phyloP scores from a whole-genome alignment of 2,113 vertebrate species.

The Numenius arquata region DNA sequence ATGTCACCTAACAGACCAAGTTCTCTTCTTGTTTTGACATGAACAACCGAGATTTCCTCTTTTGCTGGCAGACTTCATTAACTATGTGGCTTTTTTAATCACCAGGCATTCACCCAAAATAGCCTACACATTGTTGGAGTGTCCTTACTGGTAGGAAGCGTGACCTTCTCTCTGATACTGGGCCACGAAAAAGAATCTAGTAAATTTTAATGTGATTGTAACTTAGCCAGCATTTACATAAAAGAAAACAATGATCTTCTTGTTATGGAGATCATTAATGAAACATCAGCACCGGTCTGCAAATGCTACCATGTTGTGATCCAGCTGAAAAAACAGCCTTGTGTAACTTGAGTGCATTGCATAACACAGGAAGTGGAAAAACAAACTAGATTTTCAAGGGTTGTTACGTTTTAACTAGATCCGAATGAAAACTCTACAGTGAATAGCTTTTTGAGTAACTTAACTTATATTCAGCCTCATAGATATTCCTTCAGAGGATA shows the following conservation, averaged over 20 bases:
- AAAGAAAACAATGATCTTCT: conserved; percentile 56
- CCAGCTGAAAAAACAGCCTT: conserved; percentile 58
- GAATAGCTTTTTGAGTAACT: neutral
- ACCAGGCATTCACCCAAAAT: neutral
- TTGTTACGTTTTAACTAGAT: conserved; percentile 15
- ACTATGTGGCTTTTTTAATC: neutral
- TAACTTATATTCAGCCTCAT: too few relatives aligned
- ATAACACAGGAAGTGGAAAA: conserved; percentile 48
- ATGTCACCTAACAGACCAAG: neutral
- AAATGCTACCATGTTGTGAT: conserved; percentile 49
- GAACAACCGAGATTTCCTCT: neutral
- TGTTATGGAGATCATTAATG: conserved; percentile 62
- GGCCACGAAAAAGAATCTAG: conserved; percentile 20
- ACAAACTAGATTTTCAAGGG: conserved; percentile 40
- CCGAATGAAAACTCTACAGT: neutral
- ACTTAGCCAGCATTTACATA: conserved; percentile 43
- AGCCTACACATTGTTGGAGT: neutral
- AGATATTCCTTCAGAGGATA: too few relatives aligned
- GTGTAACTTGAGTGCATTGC: conserved; percentile 4
- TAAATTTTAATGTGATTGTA: conserved; percentile 42
- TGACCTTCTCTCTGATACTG: conserved; percentile 9
- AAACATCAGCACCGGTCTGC: conserved; percentile 44
- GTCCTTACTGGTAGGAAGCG: neutral
- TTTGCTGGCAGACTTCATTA: conserved; percentile 13
- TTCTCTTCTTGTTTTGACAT: neutral